Conservation (phyloP, 2,888 invertebrate genomes). For the Erpobdella octoculata region DNA sequence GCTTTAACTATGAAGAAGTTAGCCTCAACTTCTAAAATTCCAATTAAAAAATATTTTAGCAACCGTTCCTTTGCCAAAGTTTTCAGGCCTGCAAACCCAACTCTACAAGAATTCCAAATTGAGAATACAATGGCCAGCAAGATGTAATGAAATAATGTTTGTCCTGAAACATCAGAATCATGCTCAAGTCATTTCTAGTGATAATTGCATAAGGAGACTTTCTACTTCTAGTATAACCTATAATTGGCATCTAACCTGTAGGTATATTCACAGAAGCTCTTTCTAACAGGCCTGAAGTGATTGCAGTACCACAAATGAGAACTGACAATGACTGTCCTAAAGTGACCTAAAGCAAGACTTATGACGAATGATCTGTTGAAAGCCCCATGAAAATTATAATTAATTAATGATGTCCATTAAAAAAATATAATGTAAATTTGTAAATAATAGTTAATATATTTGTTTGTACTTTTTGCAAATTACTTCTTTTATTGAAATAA, state of each 20-base stretch:
- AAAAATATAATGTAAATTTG: too few relatives aligned
- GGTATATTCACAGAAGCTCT: constrained; percentile 66
- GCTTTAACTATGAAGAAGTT: constrained; percentile 73
- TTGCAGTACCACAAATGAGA: constrained; percentile 66
- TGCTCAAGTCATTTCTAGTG: too few relatives aligned
- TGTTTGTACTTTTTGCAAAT: too few relatives aligned
- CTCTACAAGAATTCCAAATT: constrained; percentile 65
- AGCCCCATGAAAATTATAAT: too few relatives aligned
- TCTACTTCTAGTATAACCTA: not conserved
- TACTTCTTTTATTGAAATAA: too few relatives aligned
- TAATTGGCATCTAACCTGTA: constrained; percentile 56
- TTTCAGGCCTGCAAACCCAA: constrained; percentile 59
- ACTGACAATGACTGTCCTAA: constrained; percentile 67
- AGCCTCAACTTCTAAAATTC: constrained; percentile 76
- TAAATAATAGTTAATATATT: too few relatives aligned
- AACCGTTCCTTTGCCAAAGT: constrained; percentile 64
- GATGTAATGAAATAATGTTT: constrained; percentile 59
- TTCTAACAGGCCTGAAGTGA: constrained; percentile 50
- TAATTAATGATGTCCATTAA: too few relatives aligned
- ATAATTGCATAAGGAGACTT: not conserved
- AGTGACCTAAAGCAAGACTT: constrained; percentile 47
- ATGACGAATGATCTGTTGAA: constrained; percentile 38
- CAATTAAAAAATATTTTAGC: constrained; percentile 70
- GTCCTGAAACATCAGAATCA: constrained; percentile 9
- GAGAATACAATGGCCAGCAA: constrained; percentile 69